Evolutionary conservation across 35 echinoderm and acorn worm genomes (phyloP), one percentile per base, ranked within the genome.

Genomic region (Heliocidaris erythrogramma): DNA sequence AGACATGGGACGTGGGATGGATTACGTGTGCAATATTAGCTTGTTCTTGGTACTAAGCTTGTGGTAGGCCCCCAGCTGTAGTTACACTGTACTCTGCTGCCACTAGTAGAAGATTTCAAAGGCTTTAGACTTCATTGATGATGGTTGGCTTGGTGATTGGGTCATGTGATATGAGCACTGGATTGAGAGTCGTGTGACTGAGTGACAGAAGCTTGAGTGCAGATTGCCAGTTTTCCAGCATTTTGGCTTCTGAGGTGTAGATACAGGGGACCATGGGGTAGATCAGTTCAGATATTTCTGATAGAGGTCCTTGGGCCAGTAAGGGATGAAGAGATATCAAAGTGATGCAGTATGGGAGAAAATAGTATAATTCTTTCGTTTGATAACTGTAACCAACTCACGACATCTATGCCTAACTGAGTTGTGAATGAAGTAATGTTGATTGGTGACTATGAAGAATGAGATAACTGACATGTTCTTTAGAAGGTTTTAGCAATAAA

Each of bases 1-100:
- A 47, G 87, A 48, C 87, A 89, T 32, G 47, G 87, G 87, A 48
- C 87, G 31, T 89, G 87, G 47, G 87, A 89, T 32, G 87, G 87
- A 48, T 89, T 47, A 32, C 87, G 87, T 89, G 47, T 47, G 30
- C 87, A 89, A 89, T 89, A 89, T 89, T 89, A 89, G 87, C 87
- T 47, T 78, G 65, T 78, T 78, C 65, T 78, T n/a, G 65, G 65
- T 27, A 78, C 65, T 78, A 78, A 78, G 65, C 65, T 78, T 78
- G 21, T 78, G 5, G 27, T 78, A 21, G 65, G 65, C 65, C 65
- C 65, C 65, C 27, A 78, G 65, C 65, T n/a, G 21, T 21, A 78
- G 65, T 78, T 27, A 78, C 65, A n/a, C 17, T 78, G 65, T 78
- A 78, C 65, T 78, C 21, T 78, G 65, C 65, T 7, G 65, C 21